A percentile compares a stretch with the other conserved stretches of the same genome.
phyloP scores from a whole-genome alignment of 2,888 invertebrate genomes.

The Lordiphosa fenestrarum region DNA sequence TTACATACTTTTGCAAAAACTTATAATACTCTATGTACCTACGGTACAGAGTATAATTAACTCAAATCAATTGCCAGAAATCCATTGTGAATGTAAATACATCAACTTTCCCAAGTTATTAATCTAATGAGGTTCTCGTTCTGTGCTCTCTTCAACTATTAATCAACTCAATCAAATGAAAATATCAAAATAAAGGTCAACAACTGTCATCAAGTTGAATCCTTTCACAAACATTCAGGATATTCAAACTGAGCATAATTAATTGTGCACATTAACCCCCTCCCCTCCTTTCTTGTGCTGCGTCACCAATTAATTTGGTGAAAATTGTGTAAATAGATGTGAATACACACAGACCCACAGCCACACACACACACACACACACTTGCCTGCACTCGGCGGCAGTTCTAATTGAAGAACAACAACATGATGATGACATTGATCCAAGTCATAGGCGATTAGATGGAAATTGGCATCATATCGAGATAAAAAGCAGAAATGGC shows the following conservation, averaged over 20 bases:
- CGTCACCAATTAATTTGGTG: slow-evolving; percentile 56
- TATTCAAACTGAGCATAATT: slow-evolving; percentile 53
- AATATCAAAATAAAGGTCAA: no score
- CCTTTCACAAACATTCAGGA: slow-evolving; percentile 17
- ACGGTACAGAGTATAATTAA: no score
- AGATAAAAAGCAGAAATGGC: slow-evolving; percentile 42
- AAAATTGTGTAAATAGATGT: slow-evolving; percentile 71
- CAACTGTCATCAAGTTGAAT: background rate
- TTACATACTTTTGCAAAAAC: no score
- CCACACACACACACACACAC: slow-evolving; percentile 31
- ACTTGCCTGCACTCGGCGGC: slow-evolving; percentile 57
- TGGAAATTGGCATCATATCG: slow-evolving; percentile 65
- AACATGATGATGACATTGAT: slow-evolving; percentile 32
- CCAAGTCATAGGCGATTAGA: slow-evolving; percentile 34
- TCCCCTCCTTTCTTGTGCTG: slow-evolving; percentile 7
- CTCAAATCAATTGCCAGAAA: no score
- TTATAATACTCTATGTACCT: no score
- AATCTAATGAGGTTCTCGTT: no score
- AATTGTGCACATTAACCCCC: slow-evolving; percentile 59
- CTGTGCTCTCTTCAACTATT: no score
- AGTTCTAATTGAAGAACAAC: slow-evolving; percentile 32
- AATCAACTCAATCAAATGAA: no score
- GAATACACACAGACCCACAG: slow-evolving; percentile 41
- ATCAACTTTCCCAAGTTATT: no score
- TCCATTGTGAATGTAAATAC: no score